phyloP scores from a whole-genome alignment of 2,888 invertebrate genomes.

The Drosophila formosana region DNA sequence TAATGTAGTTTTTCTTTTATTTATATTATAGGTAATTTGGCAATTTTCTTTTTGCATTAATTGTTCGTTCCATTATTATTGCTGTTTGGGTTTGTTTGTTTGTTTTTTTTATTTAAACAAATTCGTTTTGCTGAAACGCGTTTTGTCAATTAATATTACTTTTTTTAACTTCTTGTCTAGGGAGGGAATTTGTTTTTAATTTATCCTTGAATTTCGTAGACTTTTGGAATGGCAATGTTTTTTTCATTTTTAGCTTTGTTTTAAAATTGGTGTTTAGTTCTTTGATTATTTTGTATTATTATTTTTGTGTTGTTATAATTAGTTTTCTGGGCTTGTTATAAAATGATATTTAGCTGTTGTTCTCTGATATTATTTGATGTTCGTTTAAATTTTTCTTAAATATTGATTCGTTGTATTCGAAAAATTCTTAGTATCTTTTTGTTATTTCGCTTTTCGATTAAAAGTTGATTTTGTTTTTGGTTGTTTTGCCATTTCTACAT shows the following conservation, averaged over 20 bases:
- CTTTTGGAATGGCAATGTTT: slow-evolving; percentile 39
- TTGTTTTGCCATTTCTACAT: slow-evolving; percentile 24
- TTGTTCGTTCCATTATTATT: slow-evolving; percentile 53
- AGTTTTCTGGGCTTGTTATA: slow-evolving; percentile 13
- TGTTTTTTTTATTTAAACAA: slow-evolving; percentile 57
- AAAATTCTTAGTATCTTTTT: slow-evolving; percentile 66
- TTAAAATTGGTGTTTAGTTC: slow-evolving; percentile 22
- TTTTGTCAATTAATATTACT: slow-evolving; percentile 57
- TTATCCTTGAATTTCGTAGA: slow-evolving; percentile 28
- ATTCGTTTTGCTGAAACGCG: slow-evolving; percentile 74
- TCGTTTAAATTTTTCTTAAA: slow-evolving; percentile 65
- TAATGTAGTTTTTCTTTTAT: slow-evolving; percentile 7
- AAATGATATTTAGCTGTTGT: slow-evolving; percentile 15
- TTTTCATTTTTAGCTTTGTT: slow-evolving; percentile 8
- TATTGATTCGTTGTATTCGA: slow-evolving; percentile 80
- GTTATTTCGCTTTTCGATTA: slow-evolving; percentile 15
- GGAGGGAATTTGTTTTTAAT: slow-evolving; percentile 65
- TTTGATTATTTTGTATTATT: neutral
- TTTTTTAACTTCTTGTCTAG: slow-evolving; percentile 44
- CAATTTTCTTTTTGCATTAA: slow-evolving; percentile 53
- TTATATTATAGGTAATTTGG: slow-evolving; percentile 59
- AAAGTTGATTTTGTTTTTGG: slow-evolving; percentile 11
- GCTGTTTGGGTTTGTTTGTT: slow-evolving; percentile 48
- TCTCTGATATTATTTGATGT: slow-evolving; percentile 16
- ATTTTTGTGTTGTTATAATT: slow-evolving; percentile 13